A percentile compares a stretch with the other conserved stretches of the same genome.
Evolutionary conservation across 2,888 invertebrate genomes (phyloP).

Genomic region (Nomada goodeniana): DNA sequence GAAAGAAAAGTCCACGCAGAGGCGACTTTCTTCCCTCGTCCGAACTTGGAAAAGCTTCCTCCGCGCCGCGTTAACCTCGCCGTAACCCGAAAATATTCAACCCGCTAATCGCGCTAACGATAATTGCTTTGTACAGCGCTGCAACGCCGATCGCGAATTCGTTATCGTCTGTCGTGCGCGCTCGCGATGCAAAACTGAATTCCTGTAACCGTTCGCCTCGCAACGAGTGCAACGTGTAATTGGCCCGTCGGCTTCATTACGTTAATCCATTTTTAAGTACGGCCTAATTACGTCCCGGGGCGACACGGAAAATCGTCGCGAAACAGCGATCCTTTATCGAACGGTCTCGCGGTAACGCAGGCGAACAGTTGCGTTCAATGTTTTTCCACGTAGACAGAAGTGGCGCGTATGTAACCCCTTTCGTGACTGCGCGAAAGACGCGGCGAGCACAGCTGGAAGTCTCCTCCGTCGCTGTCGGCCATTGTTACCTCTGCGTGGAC

Average conservation of each 20-base stretch:
- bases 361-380: not conserved
- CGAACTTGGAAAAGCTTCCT: constrained; percentile 15
- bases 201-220: not conserved
- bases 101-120: not conserved
- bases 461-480: not conserved
- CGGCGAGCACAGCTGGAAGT: not conserved
- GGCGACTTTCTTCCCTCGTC: constrained; percentile 48
- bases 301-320: not conserved
- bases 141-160: not conserved
- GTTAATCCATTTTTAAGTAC: not conserved
- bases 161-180: not conserved
- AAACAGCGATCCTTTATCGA: not conserved
- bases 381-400: not conserved
- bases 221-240: constrained; percentile 1
- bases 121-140: not conserved
- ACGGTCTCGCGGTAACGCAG: not conserved
- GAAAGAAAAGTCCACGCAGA: constrained; percentile 71
- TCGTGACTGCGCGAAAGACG: not conserved
- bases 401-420: not conserved
- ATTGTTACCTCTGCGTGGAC: constrained; percentile 34
- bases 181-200: not conserved
- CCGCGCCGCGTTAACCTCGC: constrained; percentile 3
- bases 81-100: constrained; percentile 1
- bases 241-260: not conserved
- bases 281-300: not conserved